Evolutionary conservation across 2,797 vertebrate species (phyloP).

Genomic region (Sorex maritimensis): DNA sequence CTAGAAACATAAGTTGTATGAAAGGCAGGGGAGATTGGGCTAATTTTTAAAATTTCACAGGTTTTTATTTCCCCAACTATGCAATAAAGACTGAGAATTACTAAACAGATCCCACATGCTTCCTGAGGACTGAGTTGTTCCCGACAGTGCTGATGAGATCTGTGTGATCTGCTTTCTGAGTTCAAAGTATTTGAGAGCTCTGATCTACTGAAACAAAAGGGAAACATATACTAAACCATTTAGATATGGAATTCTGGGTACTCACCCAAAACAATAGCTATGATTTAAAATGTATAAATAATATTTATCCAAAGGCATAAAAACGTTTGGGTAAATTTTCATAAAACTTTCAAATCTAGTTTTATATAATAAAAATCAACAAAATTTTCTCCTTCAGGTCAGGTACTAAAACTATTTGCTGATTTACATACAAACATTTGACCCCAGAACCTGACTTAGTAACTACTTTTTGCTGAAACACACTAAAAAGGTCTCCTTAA

Average conservation of each 20-base stretch:
- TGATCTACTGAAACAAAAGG: conserved; percentile 56
- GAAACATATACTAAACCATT: conserved; percentile 28
- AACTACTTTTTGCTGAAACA: conserved; percentile 18
- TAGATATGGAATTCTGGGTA: not conserved
- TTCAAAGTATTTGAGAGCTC: conserved; percentile 19
- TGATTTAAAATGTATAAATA: conserved; percentile 25
- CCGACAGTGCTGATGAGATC: not conserved
- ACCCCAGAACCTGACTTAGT: conserved; percentile 60
- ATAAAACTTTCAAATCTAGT: conserved; percentile 51
- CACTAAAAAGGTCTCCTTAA: conserved; percentile 44
- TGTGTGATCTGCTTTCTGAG: conserved; percentile 1
- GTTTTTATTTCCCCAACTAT: conserved; percentile 1
- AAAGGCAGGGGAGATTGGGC: not conserved
- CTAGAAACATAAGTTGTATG: conserved; percentile 19
- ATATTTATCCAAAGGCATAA: not conserved
- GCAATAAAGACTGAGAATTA: not conserved
- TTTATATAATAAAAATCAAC: conserved; percentile 44
- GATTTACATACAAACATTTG: conserved; percentile 61
- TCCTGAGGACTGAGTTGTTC: not conserved
- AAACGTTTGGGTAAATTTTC: conserved; percentile 15
- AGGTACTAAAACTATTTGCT: conserved; percentile 44
- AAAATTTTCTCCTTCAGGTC: conserved; percentile 57
- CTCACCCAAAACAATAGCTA: conserved; percentile 54
- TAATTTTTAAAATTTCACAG: not conserved
- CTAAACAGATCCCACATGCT: not conserved